phyloP scores from a whole-genome alignment of 2,113 vertebrate genomes.

The Chionis minor region DNA sequence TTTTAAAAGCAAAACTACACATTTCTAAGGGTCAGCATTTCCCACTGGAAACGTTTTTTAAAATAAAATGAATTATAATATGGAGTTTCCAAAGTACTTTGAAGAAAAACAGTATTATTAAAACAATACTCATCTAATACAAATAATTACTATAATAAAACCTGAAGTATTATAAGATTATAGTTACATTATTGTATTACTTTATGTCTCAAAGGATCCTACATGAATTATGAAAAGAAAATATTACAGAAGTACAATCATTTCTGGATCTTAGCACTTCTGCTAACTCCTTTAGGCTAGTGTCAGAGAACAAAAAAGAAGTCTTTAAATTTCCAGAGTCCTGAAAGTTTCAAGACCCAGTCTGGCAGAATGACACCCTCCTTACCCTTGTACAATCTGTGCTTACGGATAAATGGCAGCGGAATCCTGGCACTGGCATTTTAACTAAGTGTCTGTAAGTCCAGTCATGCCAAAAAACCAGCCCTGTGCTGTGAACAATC shows the following conservation, averaged over 20 bases:
- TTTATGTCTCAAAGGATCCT: not conserved
- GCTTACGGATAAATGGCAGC: not conserved
- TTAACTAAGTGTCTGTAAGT: not conserved
- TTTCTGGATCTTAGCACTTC: not conserved
- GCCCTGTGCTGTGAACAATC: not conserved
- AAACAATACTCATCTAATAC: not conserved
- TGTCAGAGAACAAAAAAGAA: not conserved
- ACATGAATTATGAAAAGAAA: not conserved
- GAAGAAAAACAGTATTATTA: not conserved
- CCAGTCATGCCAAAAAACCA: not conserved
- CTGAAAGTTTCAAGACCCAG: not conserved
- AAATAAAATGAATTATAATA: not conserved
- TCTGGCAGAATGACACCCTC: not conserved
- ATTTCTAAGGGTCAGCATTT: not conserved
- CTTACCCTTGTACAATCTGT: not conserved
- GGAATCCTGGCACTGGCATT: not conserved
- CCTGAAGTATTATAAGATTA: not conserved
- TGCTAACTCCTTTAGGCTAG: not conserved
- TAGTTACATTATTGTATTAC: not conserved
- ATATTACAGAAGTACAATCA: not conserved
- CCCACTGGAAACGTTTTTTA: not conserved
- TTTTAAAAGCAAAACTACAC: not conserved
- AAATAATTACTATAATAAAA: constrained; percentile 8
- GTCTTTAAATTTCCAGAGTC: not conserved
- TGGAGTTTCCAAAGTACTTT: not conserved